Percentiles rank a stretch among this genome's conserved stretches.
Evolutionary conservation across 2,797 vertebrate genomes (phyloP).

Genomic region (Enteromius anoplus): DNA sequence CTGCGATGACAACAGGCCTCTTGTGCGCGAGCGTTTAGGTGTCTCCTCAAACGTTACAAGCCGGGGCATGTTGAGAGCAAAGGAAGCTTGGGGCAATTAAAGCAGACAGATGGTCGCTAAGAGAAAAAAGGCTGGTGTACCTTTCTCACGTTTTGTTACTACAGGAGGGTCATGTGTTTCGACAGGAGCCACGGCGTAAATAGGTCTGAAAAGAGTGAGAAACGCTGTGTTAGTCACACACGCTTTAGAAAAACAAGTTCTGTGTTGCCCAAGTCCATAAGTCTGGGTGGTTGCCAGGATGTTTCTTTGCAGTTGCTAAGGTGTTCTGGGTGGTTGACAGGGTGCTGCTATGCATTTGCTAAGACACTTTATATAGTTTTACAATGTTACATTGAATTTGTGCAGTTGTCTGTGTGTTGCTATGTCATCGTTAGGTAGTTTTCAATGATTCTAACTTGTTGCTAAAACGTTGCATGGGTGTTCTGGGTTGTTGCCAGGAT

Average conservation of each 20-base stretch:
- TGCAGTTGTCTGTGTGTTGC: background rate
- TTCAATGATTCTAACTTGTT: background rate
- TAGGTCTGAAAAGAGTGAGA: conserved; percentile 28
- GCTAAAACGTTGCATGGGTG: background rate
- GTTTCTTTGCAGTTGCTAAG: background rate
- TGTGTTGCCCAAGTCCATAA: background rate
- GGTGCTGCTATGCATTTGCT: background rate
- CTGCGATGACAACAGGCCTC: conserved; percentile 3
- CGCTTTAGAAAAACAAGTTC: background rate
- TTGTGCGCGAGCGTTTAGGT: conserved; percentile 12
- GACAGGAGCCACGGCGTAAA: background rate
- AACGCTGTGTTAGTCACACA: conserved; percentile 26
- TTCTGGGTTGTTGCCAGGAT: background rate
- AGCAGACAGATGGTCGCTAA: conserved; percentile 53
- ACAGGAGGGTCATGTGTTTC: conserved; percentile 21
- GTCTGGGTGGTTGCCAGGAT: background rate
- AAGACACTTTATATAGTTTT: background rate
- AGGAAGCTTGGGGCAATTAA: conserved; percentile 50
- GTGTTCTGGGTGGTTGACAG: background rate
- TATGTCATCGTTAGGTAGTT: background rate
- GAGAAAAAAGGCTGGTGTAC: conserved; percentile 43
- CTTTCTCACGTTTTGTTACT: conserved; percentile 43
- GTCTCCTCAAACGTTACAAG: conserved; percentile 40
- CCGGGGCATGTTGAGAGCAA: conserved; percentile 53
- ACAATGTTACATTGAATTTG: background rate